These are phyloP conservation scores for Diaprepes abbreviatus DNA, from an alignment of 2,888 invertebrate species.

Conservation along the genomic window DNA sequence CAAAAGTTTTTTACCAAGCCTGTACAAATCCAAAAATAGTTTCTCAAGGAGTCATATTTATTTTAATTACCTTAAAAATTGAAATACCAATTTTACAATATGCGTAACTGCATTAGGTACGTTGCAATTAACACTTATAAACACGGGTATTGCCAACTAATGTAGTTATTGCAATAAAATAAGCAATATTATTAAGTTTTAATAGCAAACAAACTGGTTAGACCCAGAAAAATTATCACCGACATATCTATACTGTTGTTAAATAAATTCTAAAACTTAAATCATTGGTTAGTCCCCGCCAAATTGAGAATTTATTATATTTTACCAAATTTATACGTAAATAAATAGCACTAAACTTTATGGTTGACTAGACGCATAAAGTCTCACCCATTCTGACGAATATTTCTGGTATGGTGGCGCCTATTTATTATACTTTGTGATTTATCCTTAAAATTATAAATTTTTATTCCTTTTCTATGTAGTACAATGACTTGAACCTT, in stretches of 20 bases:
- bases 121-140: slow-evolving; percentile 8
- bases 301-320: background rate
- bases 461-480: too few relatives aligned
- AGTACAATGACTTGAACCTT: too few relatives aligned
- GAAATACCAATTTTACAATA: background rate
- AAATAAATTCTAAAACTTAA: background rate
- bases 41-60: background rate
- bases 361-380: background rate
- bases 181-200: slow-evolving; percentile 1
- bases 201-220: background rate
- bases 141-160: background rate
- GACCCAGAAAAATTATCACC: background rate
- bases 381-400: background rate
- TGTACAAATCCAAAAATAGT: too few relatives aligned
- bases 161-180: slow-evolving; percentile 1
- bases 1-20: too few relatives aligned
- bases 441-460: too few relatives aligned
- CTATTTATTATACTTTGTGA: background rate
- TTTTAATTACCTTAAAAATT: background rate
- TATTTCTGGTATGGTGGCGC: background rate
- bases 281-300: background rate
- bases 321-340: background rate
- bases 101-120: background rate
- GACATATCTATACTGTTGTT: background rate
- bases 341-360: background rate